Percentiles rank a stretch among this genome's conserved stretches.
phyloP scores from a whole-genome alignment of 2,888 invertebrate species.

The Aphodius granarius region DNA sequence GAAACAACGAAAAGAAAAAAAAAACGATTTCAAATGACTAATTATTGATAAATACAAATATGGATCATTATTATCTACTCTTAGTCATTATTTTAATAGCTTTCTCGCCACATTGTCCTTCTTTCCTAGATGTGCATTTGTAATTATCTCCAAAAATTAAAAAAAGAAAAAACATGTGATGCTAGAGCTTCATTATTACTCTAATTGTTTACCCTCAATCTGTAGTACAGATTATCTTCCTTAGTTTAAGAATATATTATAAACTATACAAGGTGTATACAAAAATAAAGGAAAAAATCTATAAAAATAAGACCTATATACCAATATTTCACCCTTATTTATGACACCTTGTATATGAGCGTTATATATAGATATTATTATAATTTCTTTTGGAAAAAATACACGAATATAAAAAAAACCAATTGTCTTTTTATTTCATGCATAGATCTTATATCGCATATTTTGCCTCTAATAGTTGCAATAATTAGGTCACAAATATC shows the following conservation, averaged over 20 bases:
- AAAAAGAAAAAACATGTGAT: not conserved
- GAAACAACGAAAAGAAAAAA: not conserved
- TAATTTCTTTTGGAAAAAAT: constrained; percentile 4
- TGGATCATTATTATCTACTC: too few species aligned
- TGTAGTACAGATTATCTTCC: not conserved
- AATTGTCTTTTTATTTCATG: not conserved
- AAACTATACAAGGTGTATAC: not conserved
- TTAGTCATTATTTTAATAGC: not conserved
- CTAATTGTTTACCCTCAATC: not conserved
- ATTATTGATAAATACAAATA: too few species aligned
- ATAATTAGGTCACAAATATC: too few species aligned
- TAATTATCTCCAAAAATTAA: not conserved
- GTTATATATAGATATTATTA: constrained; percentile 12
- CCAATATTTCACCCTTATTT: too few species aligned
- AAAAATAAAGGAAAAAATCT: too few species aligned
- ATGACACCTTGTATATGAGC: too few species aligned
- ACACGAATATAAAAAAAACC: not conserved
- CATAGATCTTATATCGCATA: not conserved
- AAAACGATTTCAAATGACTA: too few species aligned
- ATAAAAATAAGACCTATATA: too few species aligned
- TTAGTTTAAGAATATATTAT: not conserved
- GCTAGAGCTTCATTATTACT: not conserved
- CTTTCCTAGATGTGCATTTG: not conserved
- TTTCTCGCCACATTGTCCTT: not conserved
- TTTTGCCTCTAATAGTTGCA: too few species aligned